phyloP scores from a whole-genome alignment of 2,888 invertebrate genomes.

The Polydesmus complanatus region DNA sequence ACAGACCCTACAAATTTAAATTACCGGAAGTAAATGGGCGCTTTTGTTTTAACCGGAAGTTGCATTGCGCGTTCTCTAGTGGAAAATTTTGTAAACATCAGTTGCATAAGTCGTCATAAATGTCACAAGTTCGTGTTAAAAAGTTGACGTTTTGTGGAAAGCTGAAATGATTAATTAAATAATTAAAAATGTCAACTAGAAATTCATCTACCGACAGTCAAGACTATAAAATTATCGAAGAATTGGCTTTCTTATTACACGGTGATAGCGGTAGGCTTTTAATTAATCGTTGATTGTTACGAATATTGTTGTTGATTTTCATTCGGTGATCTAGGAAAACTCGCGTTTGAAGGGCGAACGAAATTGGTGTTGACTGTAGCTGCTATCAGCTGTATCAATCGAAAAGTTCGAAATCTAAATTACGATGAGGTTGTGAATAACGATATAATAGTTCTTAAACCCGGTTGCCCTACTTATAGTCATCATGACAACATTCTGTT shows the following conservation, averaged over 20 bases:
- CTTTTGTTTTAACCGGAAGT: too few relatives aligned
- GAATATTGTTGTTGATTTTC: not conserved
- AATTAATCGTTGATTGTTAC: too few relatives aligned
- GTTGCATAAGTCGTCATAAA: too few relatives aligned
- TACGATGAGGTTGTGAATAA: not conserved
- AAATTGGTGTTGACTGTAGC: slow-evolving; percentile 1
- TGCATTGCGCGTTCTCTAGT: too few relatives aligned
- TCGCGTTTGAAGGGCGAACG: not conserved
- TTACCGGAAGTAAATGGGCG: too few relatives aligned
- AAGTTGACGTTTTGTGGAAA: too few relatives aligned
- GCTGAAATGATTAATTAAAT: too few relatives aligned
- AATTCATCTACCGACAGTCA: too few relatives aligned
- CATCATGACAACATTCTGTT: slow-evolving; percentile 3
- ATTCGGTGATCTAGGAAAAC: not conserved
- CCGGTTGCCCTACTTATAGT: not conserved
- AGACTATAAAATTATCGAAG: not conserved
- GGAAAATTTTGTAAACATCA: too few relatives aligned
- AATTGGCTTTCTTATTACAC: not conserved
- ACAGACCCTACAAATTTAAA: too few relatives aligned
- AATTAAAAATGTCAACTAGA: too few relatives aligned
- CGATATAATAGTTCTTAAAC: not conserved
- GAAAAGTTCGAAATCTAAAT: not conserved
- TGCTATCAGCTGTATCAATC: not conserved
- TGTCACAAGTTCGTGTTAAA: too few relatives aligned
- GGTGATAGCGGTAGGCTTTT: not conserved